Conservation (phyloP, 2,113 vertebrate genomes). For the Malurus alboscapulatus region DNA sequence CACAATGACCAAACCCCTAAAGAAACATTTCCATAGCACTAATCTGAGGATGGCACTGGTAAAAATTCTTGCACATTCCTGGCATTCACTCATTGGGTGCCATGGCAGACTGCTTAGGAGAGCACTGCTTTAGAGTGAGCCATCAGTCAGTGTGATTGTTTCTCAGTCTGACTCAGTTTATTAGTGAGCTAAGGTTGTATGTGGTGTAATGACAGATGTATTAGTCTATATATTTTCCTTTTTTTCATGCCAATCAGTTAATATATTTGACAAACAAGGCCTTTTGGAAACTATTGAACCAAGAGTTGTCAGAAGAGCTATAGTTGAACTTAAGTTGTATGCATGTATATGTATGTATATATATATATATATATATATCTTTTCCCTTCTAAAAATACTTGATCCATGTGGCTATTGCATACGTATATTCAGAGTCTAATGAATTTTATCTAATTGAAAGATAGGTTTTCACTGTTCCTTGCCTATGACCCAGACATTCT, state of each 20-base stretch:
- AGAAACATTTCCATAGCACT: not conserved
- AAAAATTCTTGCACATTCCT: constrained; percentile 20
- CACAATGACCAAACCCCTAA: not conserved
- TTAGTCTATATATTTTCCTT: not conserved
- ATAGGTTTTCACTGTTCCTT: not conserved
- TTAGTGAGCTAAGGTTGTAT: not conserved
- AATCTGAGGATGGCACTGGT: not conserved
- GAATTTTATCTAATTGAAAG: not conserved
- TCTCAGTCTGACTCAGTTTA: not conserved
- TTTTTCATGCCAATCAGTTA: not conserved
- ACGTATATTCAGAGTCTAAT: not conserved
- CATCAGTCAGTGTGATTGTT: constrained; percentile 22
- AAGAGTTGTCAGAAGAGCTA: not conserved
- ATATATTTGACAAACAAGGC: not conserved
- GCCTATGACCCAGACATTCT: not conserved
- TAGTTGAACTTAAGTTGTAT: not conserved
- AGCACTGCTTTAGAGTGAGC: constrained; percentile 10
- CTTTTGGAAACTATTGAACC: not conserved
- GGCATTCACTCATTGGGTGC: not conserved
- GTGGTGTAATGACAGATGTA: not conserved
- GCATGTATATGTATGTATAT: not conserved
- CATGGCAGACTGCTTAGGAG: not conserved
- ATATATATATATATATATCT: not conserved
- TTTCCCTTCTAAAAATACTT: not conserved
- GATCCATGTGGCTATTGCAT: not conserved